Percentiles rank a stretch among this genome's conserved stretches.
Conservation (phyloP, 2,113 vertebrate species). For the Felis catus region DNA sequence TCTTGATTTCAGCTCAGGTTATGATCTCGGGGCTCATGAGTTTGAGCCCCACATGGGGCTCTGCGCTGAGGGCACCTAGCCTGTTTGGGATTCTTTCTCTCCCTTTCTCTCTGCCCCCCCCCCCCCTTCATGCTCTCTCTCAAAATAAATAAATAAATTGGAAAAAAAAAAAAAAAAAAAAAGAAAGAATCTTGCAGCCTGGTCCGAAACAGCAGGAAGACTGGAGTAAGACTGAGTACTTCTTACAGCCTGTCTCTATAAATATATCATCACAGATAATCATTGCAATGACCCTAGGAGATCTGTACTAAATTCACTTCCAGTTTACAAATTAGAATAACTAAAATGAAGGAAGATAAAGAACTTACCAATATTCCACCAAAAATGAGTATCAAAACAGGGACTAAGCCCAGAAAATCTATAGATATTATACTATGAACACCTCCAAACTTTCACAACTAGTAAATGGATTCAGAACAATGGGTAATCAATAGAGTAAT, state of each 20-base stretch:
- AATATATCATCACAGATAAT: not conserved
- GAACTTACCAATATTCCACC: not conserved
- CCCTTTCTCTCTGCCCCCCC: too few relatives aligned
- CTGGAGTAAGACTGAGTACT: accelerated
- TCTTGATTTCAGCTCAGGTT: too few relatives aligned
- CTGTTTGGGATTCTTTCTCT: too few relatives aligned
- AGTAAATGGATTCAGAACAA: not conserved
- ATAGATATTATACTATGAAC: not conserved
- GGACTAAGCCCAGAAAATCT: not conserved
- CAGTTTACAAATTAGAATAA: not conserved
- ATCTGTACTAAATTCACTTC: not conserved
- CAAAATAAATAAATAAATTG: too few relatives aligned
- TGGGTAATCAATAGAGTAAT: not conserved
- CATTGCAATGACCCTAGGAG: not conserved
- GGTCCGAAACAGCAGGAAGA: not conserved
- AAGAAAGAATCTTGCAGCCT: not conserved
- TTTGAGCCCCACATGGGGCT: too few relatives aligned
- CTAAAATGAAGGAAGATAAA: not conserved
- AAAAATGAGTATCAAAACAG: not conserved
- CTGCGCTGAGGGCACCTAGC: too few relatives aligned
- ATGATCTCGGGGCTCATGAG: too few relatives aligned
- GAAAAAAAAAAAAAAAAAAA: too few relatives aligned
- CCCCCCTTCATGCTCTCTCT: too few relatives aligned
- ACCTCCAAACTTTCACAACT: not conserved
- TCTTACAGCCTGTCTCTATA: not conserved